Base-by-base conservation (phyloP, 2,797 vertebrate genomes). In the Schizopygopsis malacanthus region DNA sequence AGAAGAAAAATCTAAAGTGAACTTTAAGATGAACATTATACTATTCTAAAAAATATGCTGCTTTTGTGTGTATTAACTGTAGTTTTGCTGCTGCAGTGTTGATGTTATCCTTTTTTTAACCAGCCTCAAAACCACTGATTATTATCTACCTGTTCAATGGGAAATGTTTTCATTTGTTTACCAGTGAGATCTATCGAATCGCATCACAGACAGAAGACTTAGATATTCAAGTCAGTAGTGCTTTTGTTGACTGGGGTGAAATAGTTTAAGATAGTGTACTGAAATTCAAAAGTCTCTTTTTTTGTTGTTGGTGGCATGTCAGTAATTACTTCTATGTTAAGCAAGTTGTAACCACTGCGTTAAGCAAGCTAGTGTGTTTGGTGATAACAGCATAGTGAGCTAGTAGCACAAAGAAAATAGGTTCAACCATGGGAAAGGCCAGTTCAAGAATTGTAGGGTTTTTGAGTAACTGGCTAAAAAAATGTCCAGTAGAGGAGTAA, bases 1-100 rank as follows among this genome's bases (percentile, higher is more conserved):
- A 61, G 45, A 84, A 70, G 59, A 85, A 77, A 87, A 90, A 90
- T 83, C 18, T 86, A 92, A 94, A 93, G 89, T 88, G 81, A 84
- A 67, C 15, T 85, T 85, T 61, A 84, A 73, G 72, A 65, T 81
- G n/a, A 78, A 63, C 65, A 63, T 89, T 50, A 33, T 79, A 90
- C 88, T 86, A 43, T 84, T 89, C 88, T 82, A 86, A 86, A 85
- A 84, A 90, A 84, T 91, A 85, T 87, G 85, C 90, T 91, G 92
- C 72, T 88, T 82, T 81, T 81, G 56, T 45, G 82, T 86, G 87
- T 84, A 73, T 84, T 84, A 76, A 82, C 87, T 91, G 67, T 90
- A 47, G 18, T 77, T 79, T 86, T 86, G 78, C 73, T 85, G 78
- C 79, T 85, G 86, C 91, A 85, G 87, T 91, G 65, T 63, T 88